Base-by-base conservation (phyloP, 2,797 vertebrate genomes). In the Darevskia nairensis region DNA sequence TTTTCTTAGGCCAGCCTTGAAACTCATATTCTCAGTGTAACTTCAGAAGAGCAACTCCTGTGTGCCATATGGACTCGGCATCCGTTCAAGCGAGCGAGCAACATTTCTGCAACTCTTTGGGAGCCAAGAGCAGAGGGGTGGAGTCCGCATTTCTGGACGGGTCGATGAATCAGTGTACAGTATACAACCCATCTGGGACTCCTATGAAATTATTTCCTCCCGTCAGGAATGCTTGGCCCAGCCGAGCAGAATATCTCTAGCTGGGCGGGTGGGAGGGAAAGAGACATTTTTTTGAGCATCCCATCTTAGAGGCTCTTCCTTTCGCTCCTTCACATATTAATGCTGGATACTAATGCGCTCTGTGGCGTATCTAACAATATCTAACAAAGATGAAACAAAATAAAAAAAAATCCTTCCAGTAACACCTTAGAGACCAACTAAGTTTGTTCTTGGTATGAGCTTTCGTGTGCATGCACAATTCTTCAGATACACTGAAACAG, bases 141-240 rank as follows among this genome's bases (percentile, higher is more conserved):
- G 59, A 27, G 59, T 21, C 17, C 0, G 86, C 71, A 5, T 6
- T 81, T 74, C 55, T 44, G 50, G 35, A 74, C 6, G 6, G 50
- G 64, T 81, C 69, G 68, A 82, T 82, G 71, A 89, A 76, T 81
- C 84, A 41, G 25, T 1, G 32, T 77, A n/a, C n/a, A 44, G 71
- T 32, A 23, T 21, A 27, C 71, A 50, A 64, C 68, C 86, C 75
- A 89, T 85, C 84, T 27, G 32, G 11, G 27, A 71, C 44, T 15
- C 29, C 29, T 3, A 19, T 17, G 21, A 77, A 9, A 69, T 71
- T 9, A 69, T 61, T 77, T 59, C 68, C 35, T 61, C 46, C 9
- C 15, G 6, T 59, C 27, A 78, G 64, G 71, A 82, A 82, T 32
- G 64, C 74, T 13, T 81, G 19, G 1, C 41, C n/a, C 35, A 50